These are phyloP conservation scores for Trissoscelio sp. DNA, from an alignment of 2,888 invertebrate species.

Conservation along the genomic window DNA sequence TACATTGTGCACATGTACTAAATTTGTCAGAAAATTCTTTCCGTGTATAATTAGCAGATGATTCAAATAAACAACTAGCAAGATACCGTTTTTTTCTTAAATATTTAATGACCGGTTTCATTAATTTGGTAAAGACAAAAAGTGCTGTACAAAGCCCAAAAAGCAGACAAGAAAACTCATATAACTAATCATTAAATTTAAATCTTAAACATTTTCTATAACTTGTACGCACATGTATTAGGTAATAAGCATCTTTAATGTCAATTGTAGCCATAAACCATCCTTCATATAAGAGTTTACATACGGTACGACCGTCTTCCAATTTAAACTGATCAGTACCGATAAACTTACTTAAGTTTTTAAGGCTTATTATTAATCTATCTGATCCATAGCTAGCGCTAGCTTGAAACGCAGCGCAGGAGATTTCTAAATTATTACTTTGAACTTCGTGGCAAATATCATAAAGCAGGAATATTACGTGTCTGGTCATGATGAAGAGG, in stretches of 20 bases:
- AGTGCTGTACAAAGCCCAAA: constrained; percentile 2
- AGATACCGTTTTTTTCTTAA: constrained; percentile 2
- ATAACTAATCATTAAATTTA: constrained; percentile 1
- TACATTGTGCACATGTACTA: too few relatives aligned
- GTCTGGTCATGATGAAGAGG: too few relatives aligned
- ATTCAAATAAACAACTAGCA: constrained; percentile 18
- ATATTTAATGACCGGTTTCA: not conserved
- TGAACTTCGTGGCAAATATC: too few relatives aligned
- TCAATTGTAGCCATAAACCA: constrained; percentile 57
- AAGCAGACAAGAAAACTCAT: constrained; percentile 28
- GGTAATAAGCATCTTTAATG: too few relatives aligned
- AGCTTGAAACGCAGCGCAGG: too few relatives aligned
- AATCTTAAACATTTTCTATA: constrained; percentile 25
- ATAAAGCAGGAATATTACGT: too few relatives aligned
- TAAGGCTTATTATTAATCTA: constrained; percentile 61
- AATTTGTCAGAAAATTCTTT: too few relatives aligned
- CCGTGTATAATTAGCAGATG: too few relatives aligned
- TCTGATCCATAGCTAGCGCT: constrained; percentile 39
- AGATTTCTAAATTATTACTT: too few relatives aligned
- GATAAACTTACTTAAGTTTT: constrained; percentile 57
- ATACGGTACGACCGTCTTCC: constrained; percentile 53
- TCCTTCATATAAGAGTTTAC: constrained; percentile 35
- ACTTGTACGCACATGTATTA: not conserved
- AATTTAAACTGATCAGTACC: constrained; percentile 56
- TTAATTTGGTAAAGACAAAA: constrained; percentile 10